Evolutionary conservation across 2,113 vertebrate genomes (phyloP).

Genomic region (Percina caprodes): DNA sequence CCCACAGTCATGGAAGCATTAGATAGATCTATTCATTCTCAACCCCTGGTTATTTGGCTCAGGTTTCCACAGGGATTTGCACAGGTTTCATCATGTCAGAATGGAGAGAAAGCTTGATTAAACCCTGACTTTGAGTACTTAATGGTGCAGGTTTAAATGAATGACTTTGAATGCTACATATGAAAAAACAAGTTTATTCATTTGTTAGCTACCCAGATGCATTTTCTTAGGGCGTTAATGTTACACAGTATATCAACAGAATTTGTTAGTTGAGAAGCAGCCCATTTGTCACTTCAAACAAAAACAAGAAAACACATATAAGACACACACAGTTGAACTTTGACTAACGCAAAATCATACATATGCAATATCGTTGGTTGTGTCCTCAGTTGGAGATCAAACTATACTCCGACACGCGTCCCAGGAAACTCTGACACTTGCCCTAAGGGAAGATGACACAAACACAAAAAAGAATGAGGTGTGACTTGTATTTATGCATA

Average conservation of each 20-base stretch:
- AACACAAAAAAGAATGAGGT: conserved; percentile 16
- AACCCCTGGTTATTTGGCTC: neutral
- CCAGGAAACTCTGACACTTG: conserved; percentile 20
- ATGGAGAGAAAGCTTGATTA: too few species aligned
- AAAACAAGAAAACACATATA: conserved; percentile 11
- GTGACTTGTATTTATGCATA: neutral
- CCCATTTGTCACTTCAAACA: conserved; percentile 13
- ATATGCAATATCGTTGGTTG: conserved; percentile 7
- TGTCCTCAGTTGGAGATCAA: conserved; percentile 19
- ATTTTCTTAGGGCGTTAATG: neutral
- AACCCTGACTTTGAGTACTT: too few species aligned
- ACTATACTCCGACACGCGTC: conserved; percentile 10
- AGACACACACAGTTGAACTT: conserved; percentile 32
- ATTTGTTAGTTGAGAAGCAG: conserved; percentile 6
- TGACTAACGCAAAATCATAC: conserved; percentile 23
- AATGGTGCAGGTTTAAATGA: neutral
- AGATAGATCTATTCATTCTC: neutral
- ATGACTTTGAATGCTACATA: neutral
- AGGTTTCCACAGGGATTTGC: neutral
- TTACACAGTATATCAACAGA: neutral
- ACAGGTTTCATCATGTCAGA: too few species aligned
- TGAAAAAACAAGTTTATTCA: conserved; percentile 53
- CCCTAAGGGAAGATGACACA: conserved; percentile 43
- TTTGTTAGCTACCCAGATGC: conserved; percentile 16
- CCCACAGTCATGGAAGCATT: neutral